Base-by-base conservation (phyloP, 2,797 vertebrate species). In the Falco peregrinus region DNA sequence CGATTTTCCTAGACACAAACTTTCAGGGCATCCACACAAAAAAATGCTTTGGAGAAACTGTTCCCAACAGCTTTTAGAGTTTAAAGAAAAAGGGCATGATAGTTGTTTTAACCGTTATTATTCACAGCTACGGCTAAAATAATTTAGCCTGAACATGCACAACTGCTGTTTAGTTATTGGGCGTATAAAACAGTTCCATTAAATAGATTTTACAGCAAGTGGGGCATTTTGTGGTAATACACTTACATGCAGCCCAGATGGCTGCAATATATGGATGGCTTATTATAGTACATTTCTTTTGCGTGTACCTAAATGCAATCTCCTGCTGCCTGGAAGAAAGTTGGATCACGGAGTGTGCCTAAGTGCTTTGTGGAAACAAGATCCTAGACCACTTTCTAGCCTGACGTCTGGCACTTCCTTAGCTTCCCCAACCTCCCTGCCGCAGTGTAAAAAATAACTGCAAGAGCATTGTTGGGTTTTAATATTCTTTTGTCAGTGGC, bases 251-350 rank as follows among this genome's bases (percentile, higher is more conserved):
- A 87, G 56, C 51, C 70, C 67, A 79, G 31, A 87, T 81, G 92
- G 86, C 13, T 94, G 64, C 59, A 70, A 37, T 89, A 60, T 65
- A 84, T 70, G 68, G 51, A 47, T 74, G 25, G 35, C 63, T 92
- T 93, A 86, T 86, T 93, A 70, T 33, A 95, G 81, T 31, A 53
- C 20, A 39, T 89, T 83, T 85, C 54, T 93, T 82, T 59, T 84
- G n/a, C 5, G 2, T 51, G n/a, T 75, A 71, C 68, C 75, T 89
- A 93, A 93, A 89, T 60, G 67, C n/a, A 87, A 19, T 53, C 67
- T 84, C 41, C 74, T 67, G 20, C 77, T 93, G 56, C 37, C 65
- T 74, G 71, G 64, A 90, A 90, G 37, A 92, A 56, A 75, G 56
- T 17, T 83, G 75, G n/a, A 53, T 77, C 25, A 57, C 43, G 28